A percentile compares a stretch with the other conserved stretches of the same genome.
These are phyloP conservation scores for Blastobasis adustella DNA, from an alignment of 2,888 invertebrate species.

Conservation along the genomic window DNA sequence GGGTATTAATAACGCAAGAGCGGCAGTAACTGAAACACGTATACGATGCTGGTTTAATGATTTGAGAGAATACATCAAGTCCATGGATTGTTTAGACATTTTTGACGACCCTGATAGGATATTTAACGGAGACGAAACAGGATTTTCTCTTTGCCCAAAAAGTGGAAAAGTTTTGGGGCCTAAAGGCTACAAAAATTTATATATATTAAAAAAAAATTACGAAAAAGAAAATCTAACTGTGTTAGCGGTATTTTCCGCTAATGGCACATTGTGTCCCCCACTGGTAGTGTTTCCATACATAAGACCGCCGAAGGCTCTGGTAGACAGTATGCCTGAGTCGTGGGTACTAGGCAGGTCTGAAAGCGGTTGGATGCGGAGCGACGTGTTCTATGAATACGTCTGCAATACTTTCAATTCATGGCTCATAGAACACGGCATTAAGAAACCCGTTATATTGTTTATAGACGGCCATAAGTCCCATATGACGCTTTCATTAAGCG, in stretches of 20 bases:
- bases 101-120: neutral
- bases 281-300: constrained; percentile 15
- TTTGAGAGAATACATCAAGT: neutral
- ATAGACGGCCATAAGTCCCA: constrained; percentile 13
- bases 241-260: constrained; percentile 15
- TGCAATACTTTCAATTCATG: constrained; percentile 6
- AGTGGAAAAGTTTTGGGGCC: neutral
- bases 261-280: constrained; percentile 14
- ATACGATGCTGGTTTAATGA: neutral
- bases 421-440: constrained; percentile 2
- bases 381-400: constrained; percentile 7
- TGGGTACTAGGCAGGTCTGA: constrained; percentile 5
- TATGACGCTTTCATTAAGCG: constrained; percentile 8
- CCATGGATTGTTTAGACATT: neutral
- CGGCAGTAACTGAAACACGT: neutral
- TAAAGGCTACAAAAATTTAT: neutral
- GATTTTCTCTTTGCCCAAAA: neutral
- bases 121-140: neutral
- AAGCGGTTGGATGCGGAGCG: constrained; percentile 5
- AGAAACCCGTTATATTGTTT: neutral
- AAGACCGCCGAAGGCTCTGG: constrained; percentile 12
- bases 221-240: constrained; percentile 21
- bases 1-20: neutral
- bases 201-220: neutral
- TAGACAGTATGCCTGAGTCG: constrained; percentile 12